Evolutionary conservation across 1,140 invertebrate species (phyloP).

Genomic region (Agrypnia vestita): DNA sequence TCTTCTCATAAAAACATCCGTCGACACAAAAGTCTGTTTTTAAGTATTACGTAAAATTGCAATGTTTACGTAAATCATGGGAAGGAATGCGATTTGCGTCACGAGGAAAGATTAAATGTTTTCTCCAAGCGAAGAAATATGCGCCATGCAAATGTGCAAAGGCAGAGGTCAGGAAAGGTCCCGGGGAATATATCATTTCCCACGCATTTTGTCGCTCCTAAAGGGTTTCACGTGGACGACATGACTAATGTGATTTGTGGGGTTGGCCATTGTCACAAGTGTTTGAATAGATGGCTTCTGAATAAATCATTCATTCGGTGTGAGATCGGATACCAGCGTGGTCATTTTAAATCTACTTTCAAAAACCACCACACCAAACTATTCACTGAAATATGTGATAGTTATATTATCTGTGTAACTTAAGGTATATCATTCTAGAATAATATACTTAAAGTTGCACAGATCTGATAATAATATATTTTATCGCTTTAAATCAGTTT

Average conservation of each 20-base stretch:
- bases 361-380: no score
- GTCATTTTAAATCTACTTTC: neutral
- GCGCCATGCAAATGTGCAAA: slow-evolving; percentile 28
- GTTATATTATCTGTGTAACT: no score
- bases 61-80: slow-evolving; percentile 22
- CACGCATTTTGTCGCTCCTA: slow-evolving; percentile 35
- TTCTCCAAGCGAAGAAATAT: slow-evolving; percentile 16
- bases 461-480: no score
- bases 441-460: no score
- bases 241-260: slow-evolving; percentile 49
- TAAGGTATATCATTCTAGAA: no score
- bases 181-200: slow-evolving; percentile 22
- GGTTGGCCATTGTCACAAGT: slow-evolving; percentile 27
- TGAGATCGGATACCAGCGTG: slow-evolving; percentile 1
- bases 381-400: no score
- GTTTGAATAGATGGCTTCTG: slow-evolving; percentile 27
- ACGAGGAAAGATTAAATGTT: slow-evolving; percentile 33
- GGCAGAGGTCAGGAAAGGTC: slow-evolving; percentile 1
- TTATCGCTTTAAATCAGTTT: no score
- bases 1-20: no score
- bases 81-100: slow-evolving; percentile 18
- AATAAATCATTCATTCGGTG: slow-evolving; percentile 22
- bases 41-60: slow-evolving; percentile 11
- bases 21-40: no score
- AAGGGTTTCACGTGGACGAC: slow-evolving; percentile 38